Percentiles rank a stretch among this genome's conserved stretches.
These are phyloP conservation scores for Anhinga anhinga DNA, from an alignment of 2,113 vertebrate genomes.

Conservation along the genomic window DNA sequence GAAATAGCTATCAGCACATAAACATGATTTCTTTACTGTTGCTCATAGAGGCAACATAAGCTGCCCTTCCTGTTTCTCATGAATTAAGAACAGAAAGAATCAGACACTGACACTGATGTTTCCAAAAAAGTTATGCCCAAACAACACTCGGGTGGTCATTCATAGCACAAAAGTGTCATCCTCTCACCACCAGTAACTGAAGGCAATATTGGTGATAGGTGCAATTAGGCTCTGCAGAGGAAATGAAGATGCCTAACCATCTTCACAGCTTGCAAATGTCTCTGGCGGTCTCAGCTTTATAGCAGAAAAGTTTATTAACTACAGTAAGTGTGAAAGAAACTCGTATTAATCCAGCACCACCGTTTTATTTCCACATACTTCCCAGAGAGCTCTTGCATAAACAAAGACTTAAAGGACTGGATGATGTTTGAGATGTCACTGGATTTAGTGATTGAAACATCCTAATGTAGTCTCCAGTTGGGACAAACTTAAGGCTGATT, in stretches of 20 bases:
- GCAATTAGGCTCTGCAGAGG: neutral
- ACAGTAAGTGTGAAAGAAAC: neutral
- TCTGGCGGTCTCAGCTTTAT: neutral
- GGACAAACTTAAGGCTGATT: neutral
- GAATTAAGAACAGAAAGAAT: neutral
- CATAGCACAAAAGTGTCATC: neutral
- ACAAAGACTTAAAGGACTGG: neutral
- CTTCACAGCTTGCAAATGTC: neutral
- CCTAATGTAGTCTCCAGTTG: neutral
- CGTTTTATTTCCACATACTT: neutral
- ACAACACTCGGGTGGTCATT: neutral
- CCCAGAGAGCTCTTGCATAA: neutral
- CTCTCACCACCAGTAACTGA: neutral
- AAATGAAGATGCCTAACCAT: neutral
- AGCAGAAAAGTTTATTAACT: neutral
- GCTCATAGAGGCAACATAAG: neutral
- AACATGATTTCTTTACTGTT: neutral
- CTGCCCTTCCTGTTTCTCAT: neutral
- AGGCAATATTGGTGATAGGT: neutral
- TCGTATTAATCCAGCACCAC: neutral
- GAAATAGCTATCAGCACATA: neutral
- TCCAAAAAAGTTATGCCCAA: neutral
- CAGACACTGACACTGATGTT: neutral
- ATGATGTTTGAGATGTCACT: neutral
- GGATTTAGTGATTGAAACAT: neutral